A percentile compares a stretch with the other conserved stretches of the same genome.
phyloP scores from a whole-genome alignment of 2,797 vertebrate species.

The Vultur gryphus region DNA sequence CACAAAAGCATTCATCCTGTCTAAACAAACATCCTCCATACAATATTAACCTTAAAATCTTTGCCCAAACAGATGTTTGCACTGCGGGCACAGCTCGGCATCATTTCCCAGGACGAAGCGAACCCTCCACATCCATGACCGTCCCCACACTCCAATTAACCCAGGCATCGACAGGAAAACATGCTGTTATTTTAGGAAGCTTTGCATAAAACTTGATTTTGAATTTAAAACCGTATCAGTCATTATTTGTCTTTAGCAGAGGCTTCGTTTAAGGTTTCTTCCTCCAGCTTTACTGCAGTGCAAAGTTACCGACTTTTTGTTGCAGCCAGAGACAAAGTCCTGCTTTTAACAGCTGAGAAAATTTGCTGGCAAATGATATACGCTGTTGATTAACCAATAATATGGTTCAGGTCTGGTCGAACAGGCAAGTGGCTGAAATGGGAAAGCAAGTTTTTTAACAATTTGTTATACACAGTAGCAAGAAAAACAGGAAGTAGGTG shows the following conservation, averaged over 20 bases:
- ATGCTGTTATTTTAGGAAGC: neutral
- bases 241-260: neutral
- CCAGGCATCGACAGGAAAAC: neutral
- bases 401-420: slow-evolving; percentile 43
- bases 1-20: slow-evolving; percentile 65
- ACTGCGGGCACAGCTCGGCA: neutral
- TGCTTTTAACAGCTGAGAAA: slow-evolving; percentile 63
- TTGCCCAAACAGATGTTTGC: slow-evolving; percentile 36
- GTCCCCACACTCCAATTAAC: neutral
- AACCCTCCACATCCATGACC: neutral
- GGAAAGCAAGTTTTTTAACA: slow-evolving; percentile 68
- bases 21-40: slow-evolving; percentile 62
- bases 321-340: slow-evolving; percentile 38
- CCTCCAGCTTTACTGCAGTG: neutral
- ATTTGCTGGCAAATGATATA: slow-evolving; percentile 48
- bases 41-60: slow-evolving; percentile 39
- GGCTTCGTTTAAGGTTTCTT: neutral
- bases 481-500: slow-evolving; percentile 81
- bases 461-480: slow-evolving; percentile 77
- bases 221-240: neutral
- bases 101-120: neutral
- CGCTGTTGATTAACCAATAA: slow-evolving; percentile 24
- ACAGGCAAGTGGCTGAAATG: slow-evolving; percentile 47
- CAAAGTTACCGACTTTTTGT: neutral
- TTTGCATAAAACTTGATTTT: neutral